phyloP scores from a whole-genome alignment of 2,797 vertebrate species.

The Sebastes taczanowskii region DNA sequence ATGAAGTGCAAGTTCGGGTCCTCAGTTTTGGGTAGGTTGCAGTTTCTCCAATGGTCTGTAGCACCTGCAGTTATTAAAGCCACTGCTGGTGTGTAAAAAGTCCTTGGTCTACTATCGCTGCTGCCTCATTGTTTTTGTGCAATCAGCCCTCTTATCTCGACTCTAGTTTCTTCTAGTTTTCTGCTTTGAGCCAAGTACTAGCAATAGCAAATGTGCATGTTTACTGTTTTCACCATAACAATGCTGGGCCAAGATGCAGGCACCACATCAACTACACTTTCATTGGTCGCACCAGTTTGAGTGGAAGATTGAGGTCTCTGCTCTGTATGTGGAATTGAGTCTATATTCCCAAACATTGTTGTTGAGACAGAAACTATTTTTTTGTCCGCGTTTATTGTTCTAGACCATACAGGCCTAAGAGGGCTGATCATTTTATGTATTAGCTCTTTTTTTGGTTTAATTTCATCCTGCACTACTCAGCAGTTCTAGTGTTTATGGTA shows the following conservation, averaged over 20 bases:
- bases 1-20: not conserved
- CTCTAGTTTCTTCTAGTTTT: not conserved
- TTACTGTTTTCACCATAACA: not conserved
- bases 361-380: not conserved
- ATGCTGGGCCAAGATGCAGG: not conserved
- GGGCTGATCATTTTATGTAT: too few species aligned
- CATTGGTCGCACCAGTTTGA: not conserved
- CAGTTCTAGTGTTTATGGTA: too few species aligned
- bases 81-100: not conserved
- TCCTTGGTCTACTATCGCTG: not conserved
- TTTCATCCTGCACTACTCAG: too few species aligned
- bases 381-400: not conserved
- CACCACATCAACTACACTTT: not conserved
- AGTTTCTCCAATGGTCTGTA: not conserved
- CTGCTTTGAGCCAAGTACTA: not conserved
- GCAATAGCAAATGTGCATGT: not conserved
- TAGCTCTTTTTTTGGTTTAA: too few species aligned
- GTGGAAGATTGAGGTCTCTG: not conserved
- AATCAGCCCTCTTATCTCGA: not conserved
- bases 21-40: not conserved
- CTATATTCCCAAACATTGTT: not conserved
- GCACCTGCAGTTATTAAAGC: not conserved
- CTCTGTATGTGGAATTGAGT: not conserved
- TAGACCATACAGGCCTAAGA: too few species aligned
- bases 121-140: not conserved